Evolutionary conservation across 1,140 invertebrate species (phyloP), one percentile per base, ranked within the genome.

Genomic region (Zaprionus kolodkinae): DNA sequence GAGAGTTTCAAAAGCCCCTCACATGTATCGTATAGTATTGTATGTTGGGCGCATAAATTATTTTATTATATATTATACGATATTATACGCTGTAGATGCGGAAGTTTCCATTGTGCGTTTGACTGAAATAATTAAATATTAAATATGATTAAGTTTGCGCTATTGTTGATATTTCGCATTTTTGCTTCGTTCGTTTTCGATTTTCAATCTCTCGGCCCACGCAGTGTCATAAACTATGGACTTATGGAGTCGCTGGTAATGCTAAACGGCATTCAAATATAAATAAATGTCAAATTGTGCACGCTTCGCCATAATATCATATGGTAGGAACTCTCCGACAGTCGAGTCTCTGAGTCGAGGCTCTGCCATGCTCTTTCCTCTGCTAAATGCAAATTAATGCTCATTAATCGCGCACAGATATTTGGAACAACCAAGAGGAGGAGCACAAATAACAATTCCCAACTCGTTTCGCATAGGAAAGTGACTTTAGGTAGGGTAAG

Each of bases 351-450:
- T 2, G 13, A 21, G 13, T 48, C 17, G 17, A 25, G 13, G 11
- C 25, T 54, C 27, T 25, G 35, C n/a, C 56, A 63, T 50, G 70
- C 27, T 45, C 59, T 57, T 12, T 57, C 25, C 35, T 7, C 70
- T 67, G 81, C 80, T 77, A 91, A 91, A 91, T 91, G 87, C 87
- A 91, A 91, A 91, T 87, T 91, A 91, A 87, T 78, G 75, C 87
- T 91, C 83, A 91, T 91, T 91, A 87, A 91, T 84, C 83, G 69
- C 59, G 30, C 64, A 89, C 64, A 89, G 72, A 81, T 88, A 81
- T 84, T 78, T 79, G 55, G 66, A 72, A 73, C 85, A 79, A 81
- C 85, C 21, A 21, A 21, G 21, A 21, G 71, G 25, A 63, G 38
- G 63, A 80, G 36, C 30, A 50, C 56, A 64, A 59, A 63, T 35